phyloP scores from a whole-genome alignment of 2,797 vertebrate genomes.

The Sebastolobus altivelis region DNA sequence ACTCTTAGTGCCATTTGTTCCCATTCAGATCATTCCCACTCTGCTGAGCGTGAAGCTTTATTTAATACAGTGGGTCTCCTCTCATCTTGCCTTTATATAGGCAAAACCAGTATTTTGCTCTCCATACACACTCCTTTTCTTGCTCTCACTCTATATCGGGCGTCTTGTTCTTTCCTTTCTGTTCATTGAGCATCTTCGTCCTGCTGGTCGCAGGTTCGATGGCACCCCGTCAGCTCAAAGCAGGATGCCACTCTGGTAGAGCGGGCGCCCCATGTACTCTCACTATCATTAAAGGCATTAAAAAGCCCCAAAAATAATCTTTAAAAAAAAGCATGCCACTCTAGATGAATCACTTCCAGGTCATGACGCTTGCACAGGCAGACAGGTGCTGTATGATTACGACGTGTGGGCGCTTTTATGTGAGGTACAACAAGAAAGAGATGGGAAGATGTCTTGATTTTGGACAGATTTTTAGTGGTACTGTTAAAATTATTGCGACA shows the following conservation, averaged over 20 bases:
- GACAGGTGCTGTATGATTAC: slow-evolving; percentile 33
- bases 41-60: background rate
- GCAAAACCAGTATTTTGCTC: background rate
- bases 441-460: background rate
- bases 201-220: slow-evolving; percentile 45
- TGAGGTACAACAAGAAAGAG: background rate
- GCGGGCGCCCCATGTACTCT: too few species aligned
- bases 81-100: background rate
- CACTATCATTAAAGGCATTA: too few species aligned
- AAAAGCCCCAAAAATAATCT: rapidly evolving
- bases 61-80: background rate
- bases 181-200: slow-evolving; percentile 25
- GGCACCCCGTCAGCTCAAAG: slow-evolving; percentile 39
- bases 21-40: background rate
- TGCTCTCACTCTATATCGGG: background rate
- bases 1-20: background rate
- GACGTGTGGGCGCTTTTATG: background rate
- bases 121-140: background rate
- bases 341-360: slow-evolving; percentile 62
- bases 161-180: background rate
- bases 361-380: slow-evolving; percentile 37
- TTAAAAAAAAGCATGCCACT: slow-evolving; percentile 43
- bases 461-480: background rate
- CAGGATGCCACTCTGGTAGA: slow-evolving; percentile 58
- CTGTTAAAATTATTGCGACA: background rate